Conservation (phyloP, 2,113 vertebrate genomes). For the Atherinomorus stipes region DNA sequence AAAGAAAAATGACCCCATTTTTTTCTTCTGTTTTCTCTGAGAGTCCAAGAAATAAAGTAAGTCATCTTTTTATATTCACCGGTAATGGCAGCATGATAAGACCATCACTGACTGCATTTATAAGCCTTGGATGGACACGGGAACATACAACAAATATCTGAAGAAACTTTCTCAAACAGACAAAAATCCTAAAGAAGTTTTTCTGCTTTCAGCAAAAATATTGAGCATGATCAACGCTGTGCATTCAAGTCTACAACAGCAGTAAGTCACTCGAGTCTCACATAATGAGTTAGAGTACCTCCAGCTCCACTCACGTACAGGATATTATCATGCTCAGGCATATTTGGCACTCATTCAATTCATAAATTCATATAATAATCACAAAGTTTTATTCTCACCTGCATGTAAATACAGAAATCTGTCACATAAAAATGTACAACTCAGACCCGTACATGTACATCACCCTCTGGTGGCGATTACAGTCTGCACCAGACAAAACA, state of each 20-base stretch:
- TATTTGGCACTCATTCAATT: slow-evolving; percentile 81
- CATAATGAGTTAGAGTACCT: slow-evolving; percentile 54
- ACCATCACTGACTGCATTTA: slow-evolving; percentile 75
- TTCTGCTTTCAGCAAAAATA: slow-evolving; percentile 65
- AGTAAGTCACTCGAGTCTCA: slow-evolving; percentile 55
- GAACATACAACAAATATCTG: slow-evolving; percentile 81
- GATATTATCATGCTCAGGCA: slow-evolving; percentile 64
- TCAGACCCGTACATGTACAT: slow-evolving; percentile 56
- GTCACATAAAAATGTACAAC: slow-evolving; percentile 63
- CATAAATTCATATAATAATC: slow-evolving; percentile 70
- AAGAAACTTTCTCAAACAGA: slow-evolving; percentile 74
- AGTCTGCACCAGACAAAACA: slow-evolving; percentile 41
- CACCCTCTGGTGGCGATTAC: slow-evolving; percentile 53
- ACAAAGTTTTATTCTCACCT: slow-evolving; percentile 68
- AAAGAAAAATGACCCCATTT: slow-evolving; percentile 54
- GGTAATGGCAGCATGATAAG: slow-evolving; percentile 74
- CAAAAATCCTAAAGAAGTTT: slow-evolving; percentile 66
- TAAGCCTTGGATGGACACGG: slow-evolving; percentile 75
- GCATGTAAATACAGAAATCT: slow-evolving; percentile 61
- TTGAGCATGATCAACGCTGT: slow-evolving; percentile 69
- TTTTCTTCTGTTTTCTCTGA: slow-evolving; percentile 42
- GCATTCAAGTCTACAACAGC: slow-evolving; percentile 63
- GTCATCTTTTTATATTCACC: slow-evolving; percentile 65
- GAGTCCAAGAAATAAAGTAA: slow-evolving; percentile 67
- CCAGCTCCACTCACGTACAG: slow-evolving; percentile 28